These are phyloP conservation scores for Pachycephus smyrnensis DNA, from an alignment of 2,888 invertebrate genomes.

Conservation along the genomic window DNA sequence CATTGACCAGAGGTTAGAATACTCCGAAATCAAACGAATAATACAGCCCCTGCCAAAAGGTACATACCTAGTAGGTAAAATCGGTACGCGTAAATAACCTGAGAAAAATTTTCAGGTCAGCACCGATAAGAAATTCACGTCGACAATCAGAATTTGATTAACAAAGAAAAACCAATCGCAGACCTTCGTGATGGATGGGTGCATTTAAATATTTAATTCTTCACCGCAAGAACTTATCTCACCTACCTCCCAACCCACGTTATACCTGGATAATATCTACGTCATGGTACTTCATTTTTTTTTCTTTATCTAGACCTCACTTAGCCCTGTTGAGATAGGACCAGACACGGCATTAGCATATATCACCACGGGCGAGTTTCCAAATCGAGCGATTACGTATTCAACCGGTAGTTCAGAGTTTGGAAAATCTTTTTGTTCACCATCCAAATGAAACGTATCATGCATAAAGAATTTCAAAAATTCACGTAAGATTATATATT, in stretches of 20 bases:
- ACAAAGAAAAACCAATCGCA: not conserved
- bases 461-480: not conserved
- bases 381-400: not conserved
- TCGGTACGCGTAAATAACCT: not conserved
- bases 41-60: not conserved
- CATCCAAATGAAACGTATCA: not conserved
- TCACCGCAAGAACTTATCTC: not conserved
- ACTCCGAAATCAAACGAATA: not conserved
- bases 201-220: conserved; percentile 7
- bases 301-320: conserved; percentile 1
- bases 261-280: not conserved
- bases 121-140: not conserved
- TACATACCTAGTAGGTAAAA: not conserved
- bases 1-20: not conserved
- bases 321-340: conserved; percentile 4
- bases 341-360: conserved; percentile 5
- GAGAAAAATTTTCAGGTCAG: not conserved
- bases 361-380: not conserved
- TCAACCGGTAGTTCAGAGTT: not conserved
- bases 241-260: not conserved
- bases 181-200: not conserved
- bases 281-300: not conserved
- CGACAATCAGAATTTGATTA: not conserved
- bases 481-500: not conserved
- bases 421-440: not conserved